Conservation (phyloP, 53 echinoderm and acorn worm genomes). For the Antedon mediterranea region DNA sequence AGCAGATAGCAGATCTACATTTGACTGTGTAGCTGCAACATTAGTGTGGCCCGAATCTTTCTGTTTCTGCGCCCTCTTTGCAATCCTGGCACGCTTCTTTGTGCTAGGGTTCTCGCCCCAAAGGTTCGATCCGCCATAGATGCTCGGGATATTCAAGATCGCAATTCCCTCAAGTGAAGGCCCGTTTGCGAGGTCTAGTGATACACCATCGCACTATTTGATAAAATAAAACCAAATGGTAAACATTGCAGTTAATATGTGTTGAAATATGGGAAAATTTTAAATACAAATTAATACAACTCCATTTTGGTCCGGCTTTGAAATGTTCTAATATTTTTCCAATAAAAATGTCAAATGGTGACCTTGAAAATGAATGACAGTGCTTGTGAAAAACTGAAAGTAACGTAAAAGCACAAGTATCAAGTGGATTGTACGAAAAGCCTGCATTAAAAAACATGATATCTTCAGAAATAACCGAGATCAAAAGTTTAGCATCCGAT, state of each 20-base stretch:
- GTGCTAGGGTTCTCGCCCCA: conserved; percentile 93
- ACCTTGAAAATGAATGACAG: not conserved
- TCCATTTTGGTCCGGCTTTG: not conserved
- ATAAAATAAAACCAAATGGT: not conserved
- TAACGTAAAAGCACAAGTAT: not conserved
- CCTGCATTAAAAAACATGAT: not conserved
- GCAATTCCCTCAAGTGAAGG: conserved; percentile 89
- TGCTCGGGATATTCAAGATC: conserved; percentile 91
- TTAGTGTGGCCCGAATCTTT: conserved; percentile 55
- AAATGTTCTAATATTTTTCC: not conserved
- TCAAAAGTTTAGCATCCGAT: not conserved
- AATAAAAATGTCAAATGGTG: not conserved
- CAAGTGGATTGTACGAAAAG: not conserved
- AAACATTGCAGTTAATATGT: too few relatives aligned
- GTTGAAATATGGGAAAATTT: too few relatives aligned
- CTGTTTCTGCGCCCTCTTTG: conserved; percentile 72
- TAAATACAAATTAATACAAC: not conserved
- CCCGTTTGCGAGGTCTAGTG: conserved; percentile 89
- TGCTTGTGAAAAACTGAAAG: not conserved
- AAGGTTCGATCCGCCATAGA: conserved; percentile 94
- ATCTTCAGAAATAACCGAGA: not conserved
- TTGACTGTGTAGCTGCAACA: conserved; percentile 54
- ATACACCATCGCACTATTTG: conserved; percentile 85
- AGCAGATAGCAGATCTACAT: conserved; percentile 76
- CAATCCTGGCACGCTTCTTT: conserved; percentile 70